Evolutionary conservation across 2,888 invertebrate species (phyloP), one percentile per base, ranked within the genome.

Genomic region (Pyralis farinalis): DNA sequence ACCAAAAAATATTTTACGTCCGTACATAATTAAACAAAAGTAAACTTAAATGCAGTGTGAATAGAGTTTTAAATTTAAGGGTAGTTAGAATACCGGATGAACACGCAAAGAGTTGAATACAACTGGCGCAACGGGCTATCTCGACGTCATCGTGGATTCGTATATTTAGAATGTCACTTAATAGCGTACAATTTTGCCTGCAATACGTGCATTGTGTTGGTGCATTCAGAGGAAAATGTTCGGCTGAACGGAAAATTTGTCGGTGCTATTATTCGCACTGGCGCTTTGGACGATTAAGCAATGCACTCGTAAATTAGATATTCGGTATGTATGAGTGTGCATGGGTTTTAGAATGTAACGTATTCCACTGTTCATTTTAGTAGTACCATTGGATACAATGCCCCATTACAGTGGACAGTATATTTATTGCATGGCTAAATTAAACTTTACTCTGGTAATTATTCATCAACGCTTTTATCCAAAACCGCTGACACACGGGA

Each of bases 111-210:
- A 74, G 75, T 77, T 77, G 65, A 64, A 52, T 63, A 63, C 61
- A 58, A 66, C 66, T 66, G 66, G 63, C 69, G 12, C 61, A 58
- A 65, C 67, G 65, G 65, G 63, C 69, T 72, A 74, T 71, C 68
- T 69, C 63, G 58, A 60, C 71, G 71, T 74, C 74, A 73, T 71
- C 64, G 67, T 65, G 65, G 71, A 80, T 80, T 70, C 71, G 74
- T 81, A 79, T 82, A 85, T 86, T 86, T 86, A 85, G 85, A 80
- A 75, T 73, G 80, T 80, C 82, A 84, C 76, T 82, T 84, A 86
- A 87, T 85, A 78, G 79, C 72, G 71, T 66, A 78, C 85, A 82
- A 85, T 87, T 85, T 83, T 74, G 83, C 76, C 66, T 73, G 77
- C 78, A 80, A 82, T 82, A 80, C 69, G 71, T 66, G 77, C 76